A percentile compares a stretch with the other conserved stretches of the same genome.
Evolutionary conservation across 2,797 vertebrate genomes (phyloP).

Genomic region (Bucorvus abyssinicus): DNA sequence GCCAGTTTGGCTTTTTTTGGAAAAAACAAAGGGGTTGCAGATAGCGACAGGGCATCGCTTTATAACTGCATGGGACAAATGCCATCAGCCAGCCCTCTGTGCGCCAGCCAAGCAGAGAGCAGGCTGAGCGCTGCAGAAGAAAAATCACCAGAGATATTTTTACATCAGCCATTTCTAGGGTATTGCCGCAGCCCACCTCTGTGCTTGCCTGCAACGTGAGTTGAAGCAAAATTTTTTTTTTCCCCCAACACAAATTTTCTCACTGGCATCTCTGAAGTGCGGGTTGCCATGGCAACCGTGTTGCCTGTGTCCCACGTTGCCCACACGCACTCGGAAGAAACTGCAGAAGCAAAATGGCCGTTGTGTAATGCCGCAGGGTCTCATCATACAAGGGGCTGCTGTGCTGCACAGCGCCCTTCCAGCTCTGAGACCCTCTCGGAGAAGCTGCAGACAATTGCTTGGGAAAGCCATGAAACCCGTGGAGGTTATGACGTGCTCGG

Average conservation of each 20-base stretch:
- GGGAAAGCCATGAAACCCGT: neutral
- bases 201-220: neutral
- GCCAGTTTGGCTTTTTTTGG: neutral
- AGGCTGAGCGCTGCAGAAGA: neutral
- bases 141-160: constrained; percentile 24
- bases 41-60: neutral
- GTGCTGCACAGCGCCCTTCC: neutral
- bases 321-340: constrained; percentile 9
- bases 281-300: constrained; percentile 67
- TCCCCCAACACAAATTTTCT: constrained; percentile 42
- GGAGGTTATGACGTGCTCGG: rapidly evolving
- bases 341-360: constrained; percentile 55
- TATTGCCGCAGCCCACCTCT: constrained; percentile 7
- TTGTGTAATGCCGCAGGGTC: neutral
- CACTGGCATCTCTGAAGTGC: constrained; percentile 59
- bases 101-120: neutral
- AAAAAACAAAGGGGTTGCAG: neutral
- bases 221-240: constrained; percentile 9
- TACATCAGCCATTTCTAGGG: neutral
- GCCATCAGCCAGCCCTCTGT: neutral
- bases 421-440: neutral
- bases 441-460: neutral
- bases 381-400: rapidly evolving
- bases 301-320: constrained; percentile 65
- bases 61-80: neutral